Conservation (phyloP, 2,888 invertebrate species). For the Smittia sp. region DNA sequence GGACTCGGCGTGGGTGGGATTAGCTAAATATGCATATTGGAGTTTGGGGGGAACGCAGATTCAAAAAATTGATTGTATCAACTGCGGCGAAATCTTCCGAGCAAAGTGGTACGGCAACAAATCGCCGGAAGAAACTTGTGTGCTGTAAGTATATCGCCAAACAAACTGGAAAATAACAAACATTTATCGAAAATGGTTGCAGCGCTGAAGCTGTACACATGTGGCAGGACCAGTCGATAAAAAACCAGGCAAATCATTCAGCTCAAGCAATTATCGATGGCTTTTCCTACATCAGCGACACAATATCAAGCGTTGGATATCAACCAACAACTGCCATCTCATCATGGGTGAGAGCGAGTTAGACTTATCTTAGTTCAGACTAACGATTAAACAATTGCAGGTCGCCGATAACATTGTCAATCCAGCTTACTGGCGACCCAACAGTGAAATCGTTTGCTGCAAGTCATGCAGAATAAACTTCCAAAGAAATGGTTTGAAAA, state of each 20-base stretch:
- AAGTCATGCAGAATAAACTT: slow-evolving; percentile 62
- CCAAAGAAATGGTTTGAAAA: slow-evolving; percentile 57
- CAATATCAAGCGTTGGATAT: slow-evolving; percentile 63
- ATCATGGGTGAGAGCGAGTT: too few relatives aligned
- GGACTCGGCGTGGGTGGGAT: slow-evolving; percentile 62
- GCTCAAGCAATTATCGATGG: slow-evolving; percentile 66
- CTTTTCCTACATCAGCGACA: slow-evolving; percentile 62
- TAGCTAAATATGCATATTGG: slow-evolving; percentile 73
- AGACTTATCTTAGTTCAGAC: too few relatives aligned
- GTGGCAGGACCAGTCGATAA: slow-evolving; percentile 61
- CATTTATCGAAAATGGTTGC: slow-evolving; percentile 57
- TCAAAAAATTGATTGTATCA: slow-evolving; percentile 27
- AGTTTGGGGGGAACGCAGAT: slow-evolving; percentile 49
- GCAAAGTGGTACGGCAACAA: slow-evolving; percentile 80
- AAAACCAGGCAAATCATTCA: slow-evolving; percentile 55
- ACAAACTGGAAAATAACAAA: slow-evolving; percentile 53
- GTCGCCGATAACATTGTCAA: slow-evolving; percentile 71
- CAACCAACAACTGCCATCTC: slow-evolving; percentile 68
- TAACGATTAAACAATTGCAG: too few relatives aligned
- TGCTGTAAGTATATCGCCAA: slow-evolving; percentile 48
- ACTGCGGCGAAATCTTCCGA: slow-evolving; percentile 56
- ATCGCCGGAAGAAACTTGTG: slow-evolving; percentile 66
- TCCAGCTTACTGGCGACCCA: slow-evolving; percentile 77
- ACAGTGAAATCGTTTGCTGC: slow-evolving; percentile 69
- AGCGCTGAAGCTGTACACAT: slow-evolving; percentile 64